Evolutionary conservation across 1,140 invertebrate genomes (phyloP).

Genomic region (Drosophila kepulauana): DNA sequence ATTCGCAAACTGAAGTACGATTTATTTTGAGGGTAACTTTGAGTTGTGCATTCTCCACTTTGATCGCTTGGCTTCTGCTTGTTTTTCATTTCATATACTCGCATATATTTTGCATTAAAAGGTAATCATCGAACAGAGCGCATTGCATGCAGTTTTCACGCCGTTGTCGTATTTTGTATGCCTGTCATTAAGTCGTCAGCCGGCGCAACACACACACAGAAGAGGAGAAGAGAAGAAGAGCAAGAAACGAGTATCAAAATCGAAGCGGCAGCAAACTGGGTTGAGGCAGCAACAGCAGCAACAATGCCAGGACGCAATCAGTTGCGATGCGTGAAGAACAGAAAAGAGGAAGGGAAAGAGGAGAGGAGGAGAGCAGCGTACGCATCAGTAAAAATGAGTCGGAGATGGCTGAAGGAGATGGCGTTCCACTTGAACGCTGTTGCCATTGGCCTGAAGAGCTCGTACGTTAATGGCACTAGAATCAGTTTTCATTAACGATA

Average conservation of each 20-base stretch:
- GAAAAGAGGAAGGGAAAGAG: not conserved
- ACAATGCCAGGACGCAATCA: conserved; percentile 67
- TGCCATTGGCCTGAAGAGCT: conserved; percentile 66
- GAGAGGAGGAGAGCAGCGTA: not conserved
- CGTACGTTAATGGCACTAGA: conserved; percentile 82
- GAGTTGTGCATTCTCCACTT: not conserved
- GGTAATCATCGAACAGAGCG: conserved; percentile 74
- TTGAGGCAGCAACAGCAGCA: conserved; percentile 4
- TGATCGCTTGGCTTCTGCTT: not conserved
- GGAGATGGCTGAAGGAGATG: conserved; percentile 27
- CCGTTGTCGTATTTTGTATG: conserved; percentile 81
- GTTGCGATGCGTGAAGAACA: conserved; percentile 57
- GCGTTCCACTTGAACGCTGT: conserved; percentile 67
- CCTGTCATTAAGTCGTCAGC: conserved; percentile 81
- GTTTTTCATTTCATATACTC: conserved; percentile 36
- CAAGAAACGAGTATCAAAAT: conserved; percentile 12
- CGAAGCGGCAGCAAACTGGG: conserved; percentile 6
- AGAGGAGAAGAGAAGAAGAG: conserved; percentile 35
- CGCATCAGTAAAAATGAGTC: conserved; percentile 72
- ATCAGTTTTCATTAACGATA: conserved; percentile 84
- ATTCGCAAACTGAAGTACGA: not conserved
- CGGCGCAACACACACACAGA: conserved; percentile 51
- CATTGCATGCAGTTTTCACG: conserved; percentile 75
- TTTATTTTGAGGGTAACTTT: not conserved
- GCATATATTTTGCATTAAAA: conserved; percentile 73